Conservation (phyloP, 2,797 vertebrate species). For the Aldrovandia affinis region DNA sequence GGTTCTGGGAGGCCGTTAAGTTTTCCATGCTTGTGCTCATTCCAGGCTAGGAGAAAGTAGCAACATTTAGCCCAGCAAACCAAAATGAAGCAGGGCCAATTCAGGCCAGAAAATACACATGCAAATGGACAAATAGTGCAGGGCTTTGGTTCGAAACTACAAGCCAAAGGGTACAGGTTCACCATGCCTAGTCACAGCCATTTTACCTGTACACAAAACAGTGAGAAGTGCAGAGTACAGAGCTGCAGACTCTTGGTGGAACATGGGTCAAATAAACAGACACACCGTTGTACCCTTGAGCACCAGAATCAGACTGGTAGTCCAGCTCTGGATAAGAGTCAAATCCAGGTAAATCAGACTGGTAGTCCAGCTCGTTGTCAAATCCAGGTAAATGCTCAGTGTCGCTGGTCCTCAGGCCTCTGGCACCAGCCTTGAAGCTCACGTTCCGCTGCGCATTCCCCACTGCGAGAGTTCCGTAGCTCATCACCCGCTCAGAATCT, state of each 20-base stretch:
- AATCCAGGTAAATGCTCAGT: background rate
- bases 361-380: constrained; percentile 57
- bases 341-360: constrained; percentile 68
- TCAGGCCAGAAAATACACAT: background rate
- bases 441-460: constrained; percentile 33
- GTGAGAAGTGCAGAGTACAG: too few relatives aligned
- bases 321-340: too few relatives aligned
- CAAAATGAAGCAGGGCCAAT: background rate
- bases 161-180: too few relatives aligned
- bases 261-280: too few relatives aligned
- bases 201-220: too few relatives aligned
- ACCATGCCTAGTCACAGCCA: too few relatives aligned
- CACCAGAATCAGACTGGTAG: too few relatives aligned
- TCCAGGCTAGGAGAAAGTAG: constrained; percentile 55
- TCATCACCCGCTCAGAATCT: background rate
- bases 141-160: too few relatives aligned
- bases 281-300: too few relatives aligned
- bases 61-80: background rate
- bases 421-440: background rate
- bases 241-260: too few relatives aligned
- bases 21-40: constrained; percentile 23
- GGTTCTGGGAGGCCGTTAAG: background rate
- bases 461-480: constrained; percentile 61
- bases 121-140: background rate
- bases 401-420: background rate